A percentile compares a stretch with the other conserved stretches of the same genome.
Conservation (phyloP, 1,140 invertebrate genomes). For the Coenobita brevimanus region DNA sequence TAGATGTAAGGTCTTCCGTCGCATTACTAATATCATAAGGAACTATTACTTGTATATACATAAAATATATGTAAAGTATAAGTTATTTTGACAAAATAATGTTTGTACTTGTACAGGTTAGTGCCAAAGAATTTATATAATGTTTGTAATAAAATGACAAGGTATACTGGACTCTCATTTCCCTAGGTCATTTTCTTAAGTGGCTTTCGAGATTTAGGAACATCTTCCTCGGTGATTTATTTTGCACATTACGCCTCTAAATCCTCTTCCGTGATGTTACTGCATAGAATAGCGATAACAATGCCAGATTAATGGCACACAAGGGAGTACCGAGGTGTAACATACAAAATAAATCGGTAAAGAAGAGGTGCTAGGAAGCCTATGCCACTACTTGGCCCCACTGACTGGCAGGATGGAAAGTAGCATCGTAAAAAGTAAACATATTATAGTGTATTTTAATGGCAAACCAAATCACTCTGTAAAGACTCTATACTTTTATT, state of each 20-base stretch:
- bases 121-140: constrained; percentile 65
- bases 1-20: constrained; percentile 32
- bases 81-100: constrained; percentile 56
- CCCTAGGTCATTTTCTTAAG: not conserved
- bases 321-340: too few relatives aligned
- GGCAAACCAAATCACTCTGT: too few relatives aligned
- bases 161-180: not conserved
- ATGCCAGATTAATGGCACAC: too few relatives aligned
- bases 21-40: constrained; percentile 19
- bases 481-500: too few relatives aligned
- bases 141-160: constrained; percentile 59
- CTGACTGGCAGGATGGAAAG: too few relatives aligned
- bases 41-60: constrained; percentile 13
- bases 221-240: not conserved
- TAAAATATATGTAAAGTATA: constrained; percentile 42
- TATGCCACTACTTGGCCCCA: too few relatives aligned
- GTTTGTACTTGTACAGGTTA: constrained; percentile 65
- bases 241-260: not conserved
- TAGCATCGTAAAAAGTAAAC: too few relatives aligned
- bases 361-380: too few relatives aligned
- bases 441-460: too few relatives aligned
- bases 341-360: too few relatives aligned
- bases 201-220: not conserved
- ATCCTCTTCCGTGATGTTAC: too few relatives aligned
- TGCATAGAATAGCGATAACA: too few relatives aligned